Evolutionary conservation across 1,140 invertebrate genomes (phyloP).

Genomic region (Heliconius himera): DNA sequence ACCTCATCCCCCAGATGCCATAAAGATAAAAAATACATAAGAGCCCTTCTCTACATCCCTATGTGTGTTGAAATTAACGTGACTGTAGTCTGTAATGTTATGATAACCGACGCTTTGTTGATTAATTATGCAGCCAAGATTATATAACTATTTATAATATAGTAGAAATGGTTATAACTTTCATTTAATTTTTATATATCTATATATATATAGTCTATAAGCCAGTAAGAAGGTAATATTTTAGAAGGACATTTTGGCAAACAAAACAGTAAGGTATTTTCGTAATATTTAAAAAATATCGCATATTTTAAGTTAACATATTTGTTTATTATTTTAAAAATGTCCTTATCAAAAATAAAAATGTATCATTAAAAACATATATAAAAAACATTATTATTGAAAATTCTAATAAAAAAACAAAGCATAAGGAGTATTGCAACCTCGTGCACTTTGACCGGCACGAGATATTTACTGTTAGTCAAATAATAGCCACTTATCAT

Average conservation of each 20-base stretch:
- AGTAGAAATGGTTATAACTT: not conserved
- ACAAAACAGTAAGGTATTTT: no score
- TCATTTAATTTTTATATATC: not conserved
- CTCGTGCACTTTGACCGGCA: slow-evolving; percentile 41
- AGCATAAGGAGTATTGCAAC: slow-evolving; percentile 24
- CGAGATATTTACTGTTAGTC: slow-evolving; percentile 36
- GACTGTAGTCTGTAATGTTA: not conserved
- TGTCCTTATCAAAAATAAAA: no score
- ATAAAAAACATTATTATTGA: no score
- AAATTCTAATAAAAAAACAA: not conserved
- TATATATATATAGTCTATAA: no score
- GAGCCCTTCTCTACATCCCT: not conserved
- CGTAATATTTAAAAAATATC: no score
- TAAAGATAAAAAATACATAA: not conserved
- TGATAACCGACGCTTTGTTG: slow-evolving; percentile 10
- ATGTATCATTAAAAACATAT: no score
- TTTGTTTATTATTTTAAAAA: no score
- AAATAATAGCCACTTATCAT: slow-evolving; percentile 41
- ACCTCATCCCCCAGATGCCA: not conserved
- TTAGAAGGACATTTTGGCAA: no score
- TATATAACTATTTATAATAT: slow-evolving; percentile 1
- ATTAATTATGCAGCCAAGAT: not conserved
- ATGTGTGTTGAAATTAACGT: slow-evolving; percentile 3
- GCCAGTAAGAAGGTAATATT: no score
- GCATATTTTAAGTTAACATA: no score